Base-by-base conservation (phyloP, 1,140 invertebrate species). In the Branchinecta lindahli region DNA sequence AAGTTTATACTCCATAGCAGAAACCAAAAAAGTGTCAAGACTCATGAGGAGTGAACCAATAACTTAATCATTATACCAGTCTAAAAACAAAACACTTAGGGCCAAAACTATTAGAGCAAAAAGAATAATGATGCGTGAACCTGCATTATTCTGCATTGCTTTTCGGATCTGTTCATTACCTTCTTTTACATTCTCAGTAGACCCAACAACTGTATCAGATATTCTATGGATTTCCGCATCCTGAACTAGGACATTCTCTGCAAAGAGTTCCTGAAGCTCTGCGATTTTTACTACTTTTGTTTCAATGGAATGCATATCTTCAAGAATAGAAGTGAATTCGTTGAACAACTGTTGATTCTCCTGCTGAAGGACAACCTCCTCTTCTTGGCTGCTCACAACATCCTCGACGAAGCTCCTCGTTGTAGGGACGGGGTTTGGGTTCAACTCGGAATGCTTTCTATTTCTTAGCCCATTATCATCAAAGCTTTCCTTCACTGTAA, bases 31-130 rank as follows among this genome's bases (percentile, higher is more conserved):
- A 33, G 33, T 33, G 33, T 33, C 33, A 33, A 3, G 33, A 33
- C 33, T 33, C 33, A 5, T 45, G 33, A 33, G 33, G 33, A 33
- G 33, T 33, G 33, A 33, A 1, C 33, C 5, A 44, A 20, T 44
- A 46, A 71, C 78, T 87, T 84, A 95, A 76, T 91, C 89, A 84
- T 98, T 98, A 78, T 98, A 99, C 96, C 96, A 99, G 82, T 98
- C 94, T 52, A 98, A 83, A 79, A 98, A 98, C 18, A 98, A 81
- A 65, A 99, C 80, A 3, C 92, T 90, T 78, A 98, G 96, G 45
- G 94, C 94, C 85, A 97, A 90, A 46, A 98, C 92, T 71, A 98
- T 80, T 47, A 98, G 82, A 77, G 97, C 96, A 78, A 98, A 98
- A 46, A 99, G 80, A 72, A 96, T 88, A 84, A 91, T 96, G 0